These are phyloP conservation scores for Drosophila algonquin DNA, from an alignment of 2,888 invertebrate species.

Conservation along the genomic window DNA sequence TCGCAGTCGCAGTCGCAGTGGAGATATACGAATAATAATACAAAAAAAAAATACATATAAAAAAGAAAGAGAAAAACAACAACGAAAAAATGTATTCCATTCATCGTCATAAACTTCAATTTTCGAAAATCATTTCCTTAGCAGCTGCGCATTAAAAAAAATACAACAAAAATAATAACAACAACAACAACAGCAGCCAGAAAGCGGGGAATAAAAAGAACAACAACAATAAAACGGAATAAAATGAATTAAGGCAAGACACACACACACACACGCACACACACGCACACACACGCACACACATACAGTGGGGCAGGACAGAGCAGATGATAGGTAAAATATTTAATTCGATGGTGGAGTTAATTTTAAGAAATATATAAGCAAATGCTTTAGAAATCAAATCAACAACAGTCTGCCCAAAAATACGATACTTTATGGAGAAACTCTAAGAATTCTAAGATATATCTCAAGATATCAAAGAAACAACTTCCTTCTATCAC, in stretches of 20 bases:
- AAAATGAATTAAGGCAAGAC: conserved; percentile 65
- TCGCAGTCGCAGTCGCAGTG: neutral
- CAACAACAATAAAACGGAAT: conserved; percentile 43
- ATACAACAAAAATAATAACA: conserved; percentile 40
- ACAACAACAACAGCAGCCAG: conserved; percentile 32
- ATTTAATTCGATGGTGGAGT: neutral
- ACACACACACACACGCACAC: conserved; percentile 53
- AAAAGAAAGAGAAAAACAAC: conserved; percentile 21
- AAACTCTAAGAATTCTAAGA: neutral
- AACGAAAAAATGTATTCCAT: conserved; percentile 70
- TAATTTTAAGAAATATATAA: too few relatives aligned
- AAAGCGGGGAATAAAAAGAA: conserved; percentile 24
- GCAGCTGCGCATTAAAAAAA: conserved; percentile 78
- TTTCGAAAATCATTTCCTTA: conserved; percentile 83
- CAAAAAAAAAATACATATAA: conserved; percentile 36
- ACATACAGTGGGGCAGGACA: conserved; percentile 51
- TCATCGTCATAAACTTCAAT: conserved; percentile 83
- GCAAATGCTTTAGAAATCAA: conserved; percentile 16
- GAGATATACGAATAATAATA: conserved; percentile 49
- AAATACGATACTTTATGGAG: neutral
- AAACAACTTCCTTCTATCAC: too few relatives aligned
- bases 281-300: conserved; percentile 58
- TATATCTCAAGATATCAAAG: too few relatives aligned
- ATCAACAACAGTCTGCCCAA: neutral
- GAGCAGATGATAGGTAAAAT: conserved; percentile 30